Base-by-base conservation (phyloP, 2,113 vertebrate species). In the Gallinago paraguaiae region DNA sequence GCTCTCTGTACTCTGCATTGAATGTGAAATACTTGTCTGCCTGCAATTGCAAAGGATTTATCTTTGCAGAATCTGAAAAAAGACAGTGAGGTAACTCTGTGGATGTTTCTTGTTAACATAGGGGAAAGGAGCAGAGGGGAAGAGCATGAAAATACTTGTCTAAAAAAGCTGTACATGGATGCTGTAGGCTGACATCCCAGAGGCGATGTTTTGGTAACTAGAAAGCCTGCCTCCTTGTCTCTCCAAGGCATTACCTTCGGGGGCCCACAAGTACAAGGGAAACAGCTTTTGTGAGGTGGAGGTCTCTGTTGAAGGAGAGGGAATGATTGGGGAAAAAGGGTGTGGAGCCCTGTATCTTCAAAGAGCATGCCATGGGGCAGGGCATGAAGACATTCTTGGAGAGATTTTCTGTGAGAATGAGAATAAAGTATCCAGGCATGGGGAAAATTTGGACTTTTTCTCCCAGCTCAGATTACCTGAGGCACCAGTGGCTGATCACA, bases 131-230 rank as follows among this genome's bases (percentile, higher is more conserved):
- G 15, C 17, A 41, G 17, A 64, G 45, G 45, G 71, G 41, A 81
- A 71, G 22, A 57, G 24, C 95, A 81, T 83, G 92, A 94, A 90
- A 88, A 63, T 84, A 9, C 90, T 90, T 94, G 85, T 78, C 72
- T 94, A 10, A 83, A 83, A 86, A 65, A 76, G 17, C 20, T 79
- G 41, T 45, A 72, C 2, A 2, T 22, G 25, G 80, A 33, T 54
- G 11, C 37, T 88, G 75, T 64, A 78, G 68, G 79, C 43, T 94
- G 51, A 63, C 20, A 81, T 88, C 48, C 79, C 80, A 77, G 53
- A 25, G 65, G 64, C 61, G 75, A 48, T 78, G 12, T 71, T 88
- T 88, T 60, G 35, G 24, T 77, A 82, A 86, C 88, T 78, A 90
- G 27, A 45, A 86, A 92, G 4, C 35, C 63, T 83, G n/a, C 3